phyloP scores from a whole-genome alignment of 2,113 vertebrate genomes.

The Cryptotis parvus region DNA sequence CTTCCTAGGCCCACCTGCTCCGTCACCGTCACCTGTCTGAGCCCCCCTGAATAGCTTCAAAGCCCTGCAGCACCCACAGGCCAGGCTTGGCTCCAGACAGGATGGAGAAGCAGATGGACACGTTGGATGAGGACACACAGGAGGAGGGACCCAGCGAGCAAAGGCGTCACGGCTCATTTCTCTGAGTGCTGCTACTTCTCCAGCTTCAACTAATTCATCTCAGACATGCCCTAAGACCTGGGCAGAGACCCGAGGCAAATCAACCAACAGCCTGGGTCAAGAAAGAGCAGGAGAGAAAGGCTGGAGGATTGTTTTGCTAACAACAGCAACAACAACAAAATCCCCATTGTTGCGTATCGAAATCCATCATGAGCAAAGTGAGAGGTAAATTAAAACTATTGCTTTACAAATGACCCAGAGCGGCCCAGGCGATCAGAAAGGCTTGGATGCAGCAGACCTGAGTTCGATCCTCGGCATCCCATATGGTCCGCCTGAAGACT shows the following conservation, averaged over 20 bases:
- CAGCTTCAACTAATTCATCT: slow-evolving; percentile 10
- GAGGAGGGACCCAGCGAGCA: neutral
- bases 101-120: neutral
- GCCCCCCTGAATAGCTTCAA: neutral
- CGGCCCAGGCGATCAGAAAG: too few relatives aligned
- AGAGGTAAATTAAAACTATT: neutral
- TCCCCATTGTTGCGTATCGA: neutral
- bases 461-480: too few relatives aligned
- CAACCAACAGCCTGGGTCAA: neutral
- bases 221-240: neutral
- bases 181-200: neutral
- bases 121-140: neutral
- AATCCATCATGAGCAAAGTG: neutral
- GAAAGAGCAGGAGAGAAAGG: neutral
- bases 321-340: neutral
- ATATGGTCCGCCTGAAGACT: too few relatives aligned
- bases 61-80: neutral
- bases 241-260: neutral
- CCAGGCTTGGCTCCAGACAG: neutral
- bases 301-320: neutral
- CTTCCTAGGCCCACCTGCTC: neutral
- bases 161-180: neutral
- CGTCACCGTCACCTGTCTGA: neutral
- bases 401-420: too few relatives aligned
- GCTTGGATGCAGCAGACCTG: too few relatives aligned